A percentile compares a stretch with the other conserved stretches of the same genome.
Evolutionary conservation across 2,888 invertebrate genomes (phyloP).

Genomic region (Nezara viridula): DNA sequence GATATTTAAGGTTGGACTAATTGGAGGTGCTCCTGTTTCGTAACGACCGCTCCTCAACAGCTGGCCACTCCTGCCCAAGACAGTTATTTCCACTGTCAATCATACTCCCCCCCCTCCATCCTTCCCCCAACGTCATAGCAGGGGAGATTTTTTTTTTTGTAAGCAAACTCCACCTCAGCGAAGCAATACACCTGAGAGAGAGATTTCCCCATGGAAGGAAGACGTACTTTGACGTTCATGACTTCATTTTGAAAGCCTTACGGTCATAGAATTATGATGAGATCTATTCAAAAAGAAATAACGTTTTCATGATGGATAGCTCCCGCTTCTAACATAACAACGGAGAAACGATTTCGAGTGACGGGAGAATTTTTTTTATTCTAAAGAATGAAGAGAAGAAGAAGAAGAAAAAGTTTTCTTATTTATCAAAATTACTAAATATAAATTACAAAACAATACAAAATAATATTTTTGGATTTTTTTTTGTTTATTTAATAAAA

Average conservation of each 20-base stretch:
- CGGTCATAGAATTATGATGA: background rate
- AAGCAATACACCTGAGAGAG: background rate
- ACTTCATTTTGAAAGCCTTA: slow-evolving; percentile 1
- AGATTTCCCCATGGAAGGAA: background rate
- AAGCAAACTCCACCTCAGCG: background rate
- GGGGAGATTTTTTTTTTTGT: background rate
- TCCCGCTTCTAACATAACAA: background rate
- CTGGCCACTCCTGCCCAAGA: background rate
- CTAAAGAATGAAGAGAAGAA: no score
- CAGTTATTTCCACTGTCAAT: background rate
- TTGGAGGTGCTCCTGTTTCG: background rate
- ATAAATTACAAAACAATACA: no score
- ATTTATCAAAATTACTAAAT: no score
- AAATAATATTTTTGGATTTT: no score
- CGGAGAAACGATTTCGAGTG: background rate
- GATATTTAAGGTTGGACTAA: background rate
- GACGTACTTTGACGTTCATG: slow-evolving; percentile 1
- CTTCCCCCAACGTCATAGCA: background rate
- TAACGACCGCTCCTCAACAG: background rate
- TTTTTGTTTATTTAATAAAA: no score
- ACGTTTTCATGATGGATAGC: background rate
- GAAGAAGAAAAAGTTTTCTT: no score
- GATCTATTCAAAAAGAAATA: background rate
- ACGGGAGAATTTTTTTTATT: background rate
- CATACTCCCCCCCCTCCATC: background rate